Evolutionary conservation across 1,140 invertebrate species (phyloP), one percentile per base, ranked within the genome.

Genomic region (Megalopta genalis): DNA sequence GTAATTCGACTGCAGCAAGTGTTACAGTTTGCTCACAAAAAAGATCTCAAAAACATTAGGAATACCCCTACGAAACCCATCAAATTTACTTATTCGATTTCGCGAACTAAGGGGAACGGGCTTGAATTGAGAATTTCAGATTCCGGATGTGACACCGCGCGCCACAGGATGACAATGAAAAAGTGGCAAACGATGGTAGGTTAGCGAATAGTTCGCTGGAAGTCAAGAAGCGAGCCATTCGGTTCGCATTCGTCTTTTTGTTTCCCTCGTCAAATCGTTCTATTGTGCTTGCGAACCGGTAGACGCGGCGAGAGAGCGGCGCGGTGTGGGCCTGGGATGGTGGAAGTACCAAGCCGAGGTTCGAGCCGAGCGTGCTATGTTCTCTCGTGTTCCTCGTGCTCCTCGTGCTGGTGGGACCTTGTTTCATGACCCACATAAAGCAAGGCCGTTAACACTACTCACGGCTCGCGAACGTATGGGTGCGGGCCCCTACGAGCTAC

Each of bases 341-440:
- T n/a, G 49, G 25, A 23, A 14, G 54, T 18, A 49, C 10, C 54
- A 52, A 42, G 49, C 54, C 46, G 73, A 18, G 32, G 66, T 62
- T 63, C 16, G 83, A 79, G 76, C 82, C 59, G 68, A 82, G 64
- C 80, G 74, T 74, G 72, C 73, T 80, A 80, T 87, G 82, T 85
- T 86, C 87, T 89, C 88, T 82, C 86, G 85, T 83, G 88, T 79
- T 90, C 82, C 86, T 88, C 87, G 87, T 83, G 88, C 81, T 90
- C 81, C 86, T 88, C 87, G 87, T 87, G 79, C 87, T 88, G 87
- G 85, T 86, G 87, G 90, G 90, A 92, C 91, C 91, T 92, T 92
- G 91, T 92, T 92, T 92, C 90, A 88, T 92, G 91, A 92, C 91
- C 91, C 87, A 92, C 90, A 91, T 92, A 89, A 88, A 91, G 90